Base-by-base conservation (phyloP, 2,113 vertebrate genomes). In the Archilochus colubris region DNA sequence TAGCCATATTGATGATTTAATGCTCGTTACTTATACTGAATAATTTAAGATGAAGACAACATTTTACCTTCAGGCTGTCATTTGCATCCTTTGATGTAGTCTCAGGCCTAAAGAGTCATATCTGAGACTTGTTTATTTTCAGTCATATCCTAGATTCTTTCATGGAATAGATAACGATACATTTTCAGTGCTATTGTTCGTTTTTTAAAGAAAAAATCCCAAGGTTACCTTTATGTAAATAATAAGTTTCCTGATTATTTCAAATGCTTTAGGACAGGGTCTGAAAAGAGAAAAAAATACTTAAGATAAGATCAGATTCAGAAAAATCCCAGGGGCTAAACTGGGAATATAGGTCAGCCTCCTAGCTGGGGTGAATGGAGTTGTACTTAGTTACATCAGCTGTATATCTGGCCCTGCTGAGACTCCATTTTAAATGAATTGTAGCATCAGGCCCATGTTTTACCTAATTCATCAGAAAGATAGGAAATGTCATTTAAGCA, bases 1-100 rank as follows among this genome's bases (percentile, higher is more conserved):
- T 53, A 40, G 62, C 50, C 13, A 62, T 75, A 91, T 27, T 0
- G 0, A 75, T 79, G 62, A 86, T 58, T 87, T 77, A 64, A 68
- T 64, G 62, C 38, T 87, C 58, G 89, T 81, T 78, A 84, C 30
- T 78, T 78, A 53, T 74, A 40, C 64, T 86, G 57, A 90, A 77
- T 81, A 66, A 91, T 93, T 90, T 74, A 82, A 86, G 46, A 86
- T 68, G 23, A 92, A 80, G 63, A 48, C n/a, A 67, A 67, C 23
- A 62, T 21, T 94, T 92, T 78, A 58, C 28, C 28, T 91, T 74
- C 57, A 75, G 72, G 84, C 19, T 6, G 1, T 63, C 79, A 57
- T 31, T 92, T 68, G 30, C 23, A 84, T n/a, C 33, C 70, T 91
- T 81, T 75, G 43, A 69, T 81, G n/a, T 15, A 89, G 53, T 63